Percentiles rank a stretch among this genome's conserved stretches.
Evolutionary conservation across 92 coral and sea anemone species (phyloP).

Genomic region (Epizoanthus scotinus): DNA sequence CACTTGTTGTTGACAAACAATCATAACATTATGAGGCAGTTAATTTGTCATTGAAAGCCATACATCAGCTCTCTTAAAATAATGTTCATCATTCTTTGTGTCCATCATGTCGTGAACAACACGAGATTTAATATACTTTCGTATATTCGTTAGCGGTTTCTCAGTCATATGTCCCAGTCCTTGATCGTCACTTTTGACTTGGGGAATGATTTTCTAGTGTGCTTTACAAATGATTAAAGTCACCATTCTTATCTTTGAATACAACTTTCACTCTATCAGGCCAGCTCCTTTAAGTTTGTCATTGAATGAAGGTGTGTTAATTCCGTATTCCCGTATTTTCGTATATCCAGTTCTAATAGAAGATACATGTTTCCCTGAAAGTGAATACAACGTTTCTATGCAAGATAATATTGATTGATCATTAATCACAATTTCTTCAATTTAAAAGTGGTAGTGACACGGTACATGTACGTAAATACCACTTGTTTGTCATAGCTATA

Average conservation of each 20-base stretch:
- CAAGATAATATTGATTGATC: too few species aligned
- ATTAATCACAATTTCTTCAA: too few species aligned
- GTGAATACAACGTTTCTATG: too few species aligned
- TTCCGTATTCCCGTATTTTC: too few species aligned
- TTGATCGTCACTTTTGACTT: constrained; percentile 31
- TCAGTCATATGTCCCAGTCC: too few species aligned
- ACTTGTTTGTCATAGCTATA: constrained; percentile 21
- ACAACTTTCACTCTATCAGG: constrained; percentile 46
- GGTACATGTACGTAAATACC: constrained; percentile 10
- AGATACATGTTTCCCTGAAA: too few species aligned
- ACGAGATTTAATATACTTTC: constrained; percentile 57
- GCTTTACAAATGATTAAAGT: constrained; percentile 38
- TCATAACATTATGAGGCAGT: constrained; percentile 46
- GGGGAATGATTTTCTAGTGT: constrained; percentile 51
- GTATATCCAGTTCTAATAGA: too few species aligned
- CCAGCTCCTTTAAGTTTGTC: constrained; percentile 49
- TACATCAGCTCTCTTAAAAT: constrained; percentile 59
- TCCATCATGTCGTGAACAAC: constrained; percentile 53
- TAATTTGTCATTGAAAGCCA: constrained; percentile 64
- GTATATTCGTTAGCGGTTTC: constrained; percentile 47
- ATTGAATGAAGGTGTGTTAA: too few species aligned
- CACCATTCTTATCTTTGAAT: constrained; percentile 44
- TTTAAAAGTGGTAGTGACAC: too few species aligned
- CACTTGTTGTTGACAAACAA: constrained; percentile 42
- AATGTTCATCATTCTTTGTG: constrained; percentile 35